These are phyloP conservation scores for Sycophila texana DNA, from an alignment of 2,888 invertebrate species.

Conservation along the genomic window DNA sequence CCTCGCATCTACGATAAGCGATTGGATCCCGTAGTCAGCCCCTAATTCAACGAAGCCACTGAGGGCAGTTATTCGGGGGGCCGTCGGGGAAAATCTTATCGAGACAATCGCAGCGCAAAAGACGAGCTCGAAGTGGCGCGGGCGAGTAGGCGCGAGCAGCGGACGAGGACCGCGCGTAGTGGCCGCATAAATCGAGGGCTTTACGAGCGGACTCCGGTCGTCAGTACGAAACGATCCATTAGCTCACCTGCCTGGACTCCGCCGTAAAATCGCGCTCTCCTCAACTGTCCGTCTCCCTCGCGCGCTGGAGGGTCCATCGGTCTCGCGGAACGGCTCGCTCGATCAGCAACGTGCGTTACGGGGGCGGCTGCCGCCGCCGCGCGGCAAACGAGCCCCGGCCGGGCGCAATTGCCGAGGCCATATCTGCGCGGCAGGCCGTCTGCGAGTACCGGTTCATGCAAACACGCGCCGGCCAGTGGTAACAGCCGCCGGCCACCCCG, in stretches of 20 bases:
- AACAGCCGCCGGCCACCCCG: slow-evolving; percentile 53
- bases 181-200: slow-evolving; percentile 25
- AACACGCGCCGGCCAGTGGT: slow-evolving; percentile 15
- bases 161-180: not conserved
- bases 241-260: slow-evolving; percentile 24
- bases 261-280: slow-evolving; percentile 28
- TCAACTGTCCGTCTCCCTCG: not conserved
- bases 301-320: not conserved
- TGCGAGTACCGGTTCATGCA: slow-evolving; percentile 6
- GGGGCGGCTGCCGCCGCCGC: not conserved
- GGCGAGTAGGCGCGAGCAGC: not conserved
- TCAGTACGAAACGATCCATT: slow-evolving; percentile 33
- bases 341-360: not conserved
- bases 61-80: too few relatives aligned
- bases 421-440: not conserved
- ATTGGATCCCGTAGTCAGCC: too few relatives aligned
- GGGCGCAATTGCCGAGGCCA: slow-evolving; percentile 14
- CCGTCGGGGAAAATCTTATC: not conserved
- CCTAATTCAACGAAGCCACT: too few relatives aligned
- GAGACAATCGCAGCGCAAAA: not conserved
- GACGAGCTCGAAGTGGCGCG: not conserved
- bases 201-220: slow-evolving; percentile 14
- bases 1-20: not conserved
- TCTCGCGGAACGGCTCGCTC: not conserved
- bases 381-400: not conserved